phyloP scores from a whole-genome alignment of 2,113 vertebrate species.

The Festucalex cinctus region DNA sequence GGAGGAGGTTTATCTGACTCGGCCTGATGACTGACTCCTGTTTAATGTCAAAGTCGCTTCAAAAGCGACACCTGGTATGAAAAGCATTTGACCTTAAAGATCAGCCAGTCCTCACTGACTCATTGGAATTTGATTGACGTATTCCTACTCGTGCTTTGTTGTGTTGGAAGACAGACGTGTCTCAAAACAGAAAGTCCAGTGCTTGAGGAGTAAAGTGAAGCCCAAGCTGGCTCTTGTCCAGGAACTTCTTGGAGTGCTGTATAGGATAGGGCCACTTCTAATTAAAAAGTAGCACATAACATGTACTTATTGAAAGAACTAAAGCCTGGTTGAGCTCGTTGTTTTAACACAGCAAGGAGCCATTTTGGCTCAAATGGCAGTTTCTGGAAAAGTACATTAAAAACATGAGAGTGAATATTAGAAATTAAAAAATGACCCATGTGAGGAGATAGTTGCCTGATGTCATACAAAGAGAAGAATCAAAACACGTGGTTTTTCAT shows the following conservation, averaged over 20 bases:
- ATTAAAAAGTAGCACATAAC: conserved; percentile 8
- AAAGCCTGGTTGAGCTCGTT: conserved; percentile 7
- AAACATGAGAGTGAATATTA: neutral
- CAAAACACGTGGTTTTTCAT: too few species aligned
- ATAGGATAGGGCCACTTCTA: conserved; percentile 12
- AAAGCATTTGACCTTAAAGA: conserved; percentile 63
- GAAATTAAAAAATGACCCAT: neutral
- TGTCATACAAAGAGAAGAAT: neutral
- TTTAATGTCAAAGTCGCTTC: conserved; percentile 68
- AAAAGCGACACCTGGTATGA: conserved; percentile 61
- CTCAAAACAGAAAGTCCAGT: conserved; percentile 12
- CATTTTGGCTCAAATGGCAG: neutral
- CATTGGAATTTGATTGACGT: conserved; percentile 57
- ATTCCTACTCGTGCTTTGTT: conserved; percentile 31
- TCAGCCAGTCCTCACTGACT: conserved; percentile 58
- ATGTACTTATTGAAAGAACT: conserved; percentile 4
- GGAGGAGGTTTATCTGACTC: conserved; percentile 35
- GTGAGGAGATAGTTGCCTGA: neutral
- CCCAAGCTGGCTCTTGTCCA: conserved; percentile 1
- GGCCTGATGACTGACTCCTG: conserved; percentile 58
- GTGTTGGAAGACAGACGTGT: conserved; percentile 10
- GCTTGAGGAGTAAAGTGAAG: conserved; percentile 1
- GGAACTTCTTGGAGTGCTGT: conserved; percentile 7
- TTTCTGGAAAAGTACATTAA: neutral
- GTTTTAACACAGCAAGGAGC: conserved; percentile 13